Evolutionary conservation across 2,797 vertebrate species (phyloP).

Genomic region (Poeciliopsis infans): DNA sequence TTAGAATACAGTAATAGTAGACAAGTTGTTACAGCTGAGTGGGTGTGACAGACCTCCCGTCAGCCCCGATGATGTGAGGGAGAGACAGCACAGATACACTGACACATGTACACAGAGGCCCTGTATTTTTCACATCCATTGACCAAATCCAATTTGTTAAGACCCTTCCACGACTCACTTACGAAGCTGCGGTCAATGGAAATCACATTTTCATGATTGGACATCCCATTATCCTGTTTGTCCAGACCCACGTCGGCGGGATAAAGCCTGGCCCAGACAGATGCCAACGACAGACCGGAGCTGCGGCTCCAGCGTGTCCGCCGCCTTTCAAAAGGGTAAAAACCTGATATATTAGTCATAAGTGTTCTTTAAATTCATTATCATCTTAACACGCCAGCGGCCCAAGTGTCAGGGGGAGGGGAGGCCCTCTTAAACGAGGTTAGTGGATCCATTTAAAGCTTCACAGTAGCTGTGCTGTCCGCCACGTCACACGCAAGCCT

Average conservation of each 20-base stretch:
- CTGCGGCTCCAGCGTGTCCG: conserved; percentile 84
- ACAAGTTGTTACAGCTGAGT: conserved; percentile 35
- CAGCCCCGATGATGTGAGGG: conserved; percentile 69
- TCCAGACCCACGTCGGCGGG: conserved; percentile 77
- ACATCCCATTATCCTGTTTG: conserved; percentile 86
- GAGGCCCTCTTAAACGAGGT: conserved; percentile 82
- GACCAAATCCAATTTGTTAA: conserved; percentile 88
- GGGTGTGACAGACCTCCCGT: conserved; percentile 53
- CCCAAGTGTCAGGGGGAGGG: conserved; percentile 81
- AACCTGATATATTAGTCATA: conserved; percentile 86
- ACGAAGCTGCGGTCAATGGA: conserved; percentile 86
- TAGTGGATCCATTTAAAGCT: conserved; percentile 83
- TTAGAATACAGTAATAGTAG: conserved; percentile 37
- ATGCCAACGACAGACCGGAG: conserved; percentile 79
- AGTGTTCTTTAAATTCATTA: conserved; percentile 92
- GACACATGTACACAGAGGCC: conserved; percentile 72
- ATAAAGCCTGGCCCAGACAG: conserved; percentile 76
- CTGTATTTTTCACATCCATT: conserved; percentile 84
- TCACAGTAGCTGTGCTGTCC: conserved; percentile 80
- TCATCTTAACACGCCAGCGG: conserved; percentile 82
- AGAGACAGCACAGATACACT: conserved; percentile 71
- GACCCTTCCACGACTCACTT: conserved; percentile 87
- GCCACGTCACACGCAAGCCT: conserved; percentile 76
- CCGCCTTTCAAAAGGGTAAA: conserved; percentile 85
- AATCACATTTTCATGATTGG: conserved; percentile 91